Percentiles rank a stretch among this genome's conserved stretches.
Conservation (phyloP, 2,113 vertebrate species). For the Puma concolor region DNA sequence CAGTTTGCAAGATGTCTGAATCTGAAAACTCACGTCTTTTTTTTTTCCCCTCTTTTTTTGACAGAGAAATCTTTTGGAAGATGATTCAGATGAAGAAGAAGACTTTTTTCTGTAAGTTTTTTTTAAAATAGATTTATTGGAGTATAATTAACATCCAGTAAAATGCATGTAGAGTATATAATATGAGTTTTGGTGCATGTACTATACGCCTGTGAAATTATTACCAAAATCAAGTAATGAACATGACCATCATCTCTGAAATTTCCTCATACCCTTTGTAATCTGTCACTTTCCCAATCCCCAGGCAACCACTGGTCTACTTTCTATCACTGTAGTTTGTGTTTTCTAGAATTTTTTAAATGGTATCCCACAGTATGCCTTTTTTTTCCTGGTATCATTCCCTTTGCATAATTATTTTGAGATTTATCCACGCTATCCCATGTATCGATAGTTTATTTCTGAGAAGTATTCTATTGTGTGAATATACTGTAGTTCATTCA, state of each 20-base stretch:
- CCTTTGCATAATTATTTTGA: not conserved
- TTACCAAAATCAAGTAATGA: not conserved
- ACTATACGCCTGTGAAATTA: not conserved
- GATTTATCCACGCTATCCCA: not conserved
- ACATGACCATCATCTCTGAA: not conserved
- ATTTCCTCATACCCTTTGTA: not conserved
- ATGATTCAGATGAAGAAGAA: slow-evolving; percentile 98
- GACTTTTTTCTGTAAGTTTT: slow-evolving; percentile 98
- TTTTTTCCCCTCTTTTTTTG: slow-evolving; percentile 57
- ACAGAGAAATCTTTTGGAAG: slow-evolving; percentile 98
- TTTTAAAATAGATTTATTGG: not conserved
- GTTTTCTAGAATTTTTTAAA: slow-evolving; percentile 3
- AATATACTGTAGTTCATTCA: not conserved
- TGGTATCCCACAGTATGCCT: not conserved
- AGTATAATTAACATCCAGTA: not conserved
- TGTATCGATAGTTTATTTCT: not conserved
- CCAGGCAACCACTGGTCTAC: not conserved
- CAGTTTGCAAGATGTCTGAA: not conserved
- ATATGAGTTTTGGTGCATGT: not conserved
- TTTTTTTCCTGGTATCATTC: not conserved
- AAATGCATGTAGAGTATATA: not conserved
- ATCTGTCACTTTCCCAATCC: not conserved
- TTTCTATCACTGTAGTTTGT: not conserved
- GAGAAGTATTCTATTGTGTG: not conserved
- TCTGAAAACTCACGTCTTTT: slow-evolving; percentile 51